Evolutionary conservation across 2,888 invertebrate genomes (phyloP).

Genomic region (Pomacea canaliculata): DNA sequence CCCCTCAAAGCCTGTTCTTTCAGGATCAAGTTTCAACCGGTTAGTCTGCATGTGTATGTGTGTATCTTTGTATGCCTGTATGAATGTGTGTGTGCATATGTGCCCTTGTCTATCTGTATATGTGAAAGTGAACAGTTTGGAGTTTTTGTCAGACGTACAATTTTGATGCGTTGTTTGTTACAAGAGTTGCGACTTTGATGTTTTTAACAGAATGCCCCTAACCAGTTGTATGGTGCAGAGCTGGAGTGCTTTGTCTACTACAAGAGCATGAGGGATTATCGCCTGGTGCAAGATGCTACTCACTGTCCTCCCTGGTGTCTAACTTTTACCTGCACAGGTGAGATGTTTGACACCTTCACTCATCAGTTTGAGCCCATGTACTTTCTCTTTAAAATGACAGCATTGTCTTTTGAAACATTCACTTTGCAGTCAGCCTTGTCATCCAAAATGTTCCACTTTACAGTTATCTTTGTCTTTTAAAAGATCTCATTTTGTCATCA

Average conservation of each 20-base stretch:
- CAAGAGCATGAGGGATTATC: constrained; percentile 67
- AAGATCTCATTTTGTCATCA: no score
- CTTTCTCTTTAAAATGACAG: background rate
- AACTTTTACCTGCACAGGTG: constrained; percentile 63
- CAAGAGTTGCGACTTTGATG: no score
- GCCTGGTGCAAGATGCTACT: constrained; percentile 64
- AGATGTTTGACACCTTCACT: background rate
- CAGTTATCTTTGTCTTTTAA: no score
- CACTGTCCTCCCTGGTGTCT: constrained; percentile 68
- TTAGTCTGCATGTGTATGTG: constrained; percentile 44
- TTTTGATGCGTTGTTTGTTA: no score
- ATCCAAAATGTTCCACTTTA: background rate
- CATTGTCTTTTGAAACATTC: no score
- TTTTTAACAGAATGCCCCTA: constrained; percentile 56
- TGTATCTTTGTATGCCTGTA: no score
- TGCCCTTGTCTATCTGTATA: no score
- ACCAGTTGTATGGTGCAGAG: constrained; percentile 66
- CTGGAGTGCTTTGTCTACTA: constrained; percentile 68
- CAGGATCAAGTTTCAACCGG: constrained; percentile 67
- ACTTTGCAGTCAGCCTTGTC: background rate
- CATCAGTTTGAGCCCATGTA: background rate
- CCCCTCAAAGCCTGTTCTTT: constrained; percentile 66
- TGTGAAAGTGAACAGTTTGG: no score
- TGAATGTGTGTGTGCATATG: no score
- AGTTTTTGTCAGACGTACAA: no score